These are phyloP conservation scores for Camponotus vicinus DNA, from an alignment of 1,140 invertebrate species.

Conservation along the genomic window DNA sequence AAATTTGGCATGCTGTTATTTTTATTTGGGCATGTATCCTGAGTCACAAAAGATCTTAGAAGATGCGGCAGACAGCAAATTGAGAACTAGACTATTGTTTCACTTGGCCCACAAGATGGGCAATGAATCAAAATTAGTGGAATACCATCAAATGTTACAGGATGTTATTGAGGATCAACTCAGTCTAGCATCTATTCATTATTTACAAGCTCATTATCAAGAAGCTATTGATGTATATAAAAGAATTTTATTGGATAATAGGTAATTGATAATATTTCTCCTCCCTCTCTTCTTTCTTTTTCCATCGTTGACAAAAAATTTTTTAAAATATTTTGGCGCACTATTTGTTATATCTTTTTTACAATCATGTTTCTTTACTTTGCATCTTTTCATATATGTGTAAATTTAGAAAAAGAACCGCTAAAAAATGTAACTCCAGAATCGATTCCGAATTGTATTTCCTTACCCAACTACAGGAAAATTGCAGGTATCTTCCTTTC, in stretches of 20 bases:
- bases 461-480: conserved; percentile 66
- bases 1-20: conserved; percentile 97
- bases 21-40: conserved; percentile 95
- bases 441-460: conserved; percentile 58
- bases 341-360: neutral
- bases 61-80: conserved; percentile 87
- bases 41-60: conserved; percentile 89
- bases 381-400: neutral
- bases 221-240: conserved; percentile 99
- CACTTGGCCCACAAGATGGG: conserved; percentile 97
- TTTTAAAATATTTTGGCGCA: neutral
- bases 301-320: neutral
- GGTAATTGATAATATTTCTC: conserved; percentile 76
- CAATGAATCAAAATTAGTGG: conserved; percentile 94
- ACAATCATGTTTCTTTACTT: neutral
- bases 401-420: conserved; percentile 28
- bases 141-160: conserved; percentile 93
- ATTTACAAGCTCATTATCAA: conserved; percentile 97
- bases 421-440: neutral
- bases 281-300: neutral
- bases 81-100: conserved; percentile 95
- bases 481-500: conserved; percentile 68
- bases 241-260: conserved; percentile 95
- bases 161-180: conserved; percentile 97
- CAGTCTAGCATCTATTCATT: conserved; percentile 98